Base-by-base conservation (phyloP, 2,797 vertebrate genomes). In the Bradypodion pumilum region DNA sequence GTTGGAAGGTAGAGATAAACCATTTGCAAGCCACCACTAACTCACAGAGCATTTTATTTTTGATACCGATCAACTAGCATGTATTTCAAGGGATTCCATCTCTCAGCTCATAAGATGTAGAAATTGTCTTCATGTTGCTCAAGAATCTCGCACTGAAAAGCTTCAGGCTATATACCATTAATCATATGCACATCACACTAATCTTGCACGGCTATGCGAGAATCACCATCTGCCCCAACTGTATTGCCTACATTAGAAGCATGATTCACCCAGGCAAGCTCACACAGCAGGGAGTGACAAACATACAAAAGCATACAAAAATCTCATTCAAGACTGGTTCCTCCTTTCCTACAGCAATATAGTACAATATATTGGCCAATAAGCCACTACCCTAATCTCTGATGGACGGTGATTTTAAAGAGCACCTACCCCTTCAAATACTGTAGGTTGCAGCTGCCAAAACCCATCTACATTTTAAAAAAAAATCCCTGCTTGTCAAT, bases 161-260 rank as follows among this genome's bases (percentile, higher is more conserved):
- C 62, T 68, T 32, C 13, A 82, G 63, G 44, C 56, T 80, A n/a
- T 16, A 68, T 80, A 68, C 35, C 52, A 29, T 75, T 66, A 83
- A 76, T 83, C 81, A 76, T 75, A 68, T 37, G 25, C 68, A 76
- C 74, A 76, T 68, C 46, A 35, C 63, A 82, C 73, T 52, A 83
- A 76, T 83, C 32, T 52, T 68, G 62, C 81, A 83, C 40, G 46
- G 35, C 46, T 83, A 83, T 56, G 74, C 37, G 37, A 76, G 63
- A 52, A 76, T 68, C 46, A 25, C 74, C 73, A 83, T 83, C 62
- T 83, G 44, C 69, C 42, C 69, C 46, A 74, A 52, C 23, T 32
- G n/a, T 60, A 74, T 85, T 52, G 68, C 59, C 29, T 77, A 85
- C 60, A 66, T 27, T 44, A 52, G 32, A 27, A 66, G 60, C 7